Percentiles rank a stretch among this genome's conserved stretches.
Conservation (phyloP, 1,140 invertebrate species). For the Spodoptera litura region DNA sequence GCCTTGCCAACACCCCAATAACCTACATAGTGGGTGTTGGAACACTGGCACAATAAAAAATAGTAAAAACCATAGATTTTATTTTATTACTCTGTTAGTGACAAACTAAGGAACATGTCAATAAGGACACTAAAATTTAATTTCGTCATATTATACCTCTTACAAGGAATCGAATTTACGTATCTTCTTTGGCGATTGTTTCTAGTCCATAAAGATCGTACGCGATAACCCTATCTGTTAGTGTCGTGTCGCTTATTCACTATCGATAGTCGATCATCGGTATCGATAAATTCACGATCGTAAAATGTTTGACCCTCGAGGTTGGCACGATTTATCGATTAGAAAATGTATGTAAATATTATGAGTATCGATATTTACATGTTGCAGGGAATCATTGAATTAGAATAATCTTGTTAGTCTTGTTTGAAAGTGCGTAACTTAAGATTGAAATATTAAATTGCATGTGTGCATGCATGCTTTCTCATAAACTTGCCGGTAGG, state of each 20-base stretch:
- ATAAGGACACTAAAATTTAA: constrained; percentile 66
- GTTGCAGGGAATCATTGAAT: constrained; percentile 56
- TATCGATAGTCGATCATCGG: constrained; percentile 71
- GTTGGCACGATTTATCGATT: constrained; percentile 71
- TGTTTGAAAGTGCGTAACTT: constrained; percentile 49
- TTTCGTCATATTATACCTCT: constrained; percentile 66
- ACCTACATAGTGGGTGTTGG: constrained; percentile 39
- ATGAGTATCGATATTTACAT: constrained; percentile 67
- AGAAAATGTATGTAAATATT: constrained; percentile 72
- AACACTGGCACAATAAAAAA: constrained; percentile 27
- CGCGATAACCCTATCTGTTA: constrained; percentile 70
- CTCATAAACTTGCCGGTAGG: constrained; percentile 41
- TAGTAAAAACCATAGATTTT: constrained; percentile 43
- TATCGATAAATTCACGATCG: constrained; percentile 63
- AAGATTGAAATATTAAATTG: constrained; percentile 45
- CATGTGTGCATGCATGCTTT: constrained; percentile 45
- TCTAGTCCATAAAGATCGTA: constrained; percentile 72
- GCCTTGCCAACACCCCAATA: constrained; percentile 40
- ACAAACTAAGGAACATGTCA: constrained; percentile 57
- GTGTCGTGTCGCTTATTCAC: constrained; percentile 62
- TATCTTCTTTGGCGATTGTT: constrained; percentile 66
- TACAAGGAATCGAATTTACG: constrained; percentile 59
- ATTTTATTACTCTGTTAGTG: constrained; percentile 57
- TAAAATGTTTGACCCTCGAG: constrained; percentile 70
- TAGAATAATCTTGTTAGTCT: constrained; percentile 67